phyloP scores from a whole-genome alignment of 64 coral and sea anemone species.

The Acropora yongei region DNA sequence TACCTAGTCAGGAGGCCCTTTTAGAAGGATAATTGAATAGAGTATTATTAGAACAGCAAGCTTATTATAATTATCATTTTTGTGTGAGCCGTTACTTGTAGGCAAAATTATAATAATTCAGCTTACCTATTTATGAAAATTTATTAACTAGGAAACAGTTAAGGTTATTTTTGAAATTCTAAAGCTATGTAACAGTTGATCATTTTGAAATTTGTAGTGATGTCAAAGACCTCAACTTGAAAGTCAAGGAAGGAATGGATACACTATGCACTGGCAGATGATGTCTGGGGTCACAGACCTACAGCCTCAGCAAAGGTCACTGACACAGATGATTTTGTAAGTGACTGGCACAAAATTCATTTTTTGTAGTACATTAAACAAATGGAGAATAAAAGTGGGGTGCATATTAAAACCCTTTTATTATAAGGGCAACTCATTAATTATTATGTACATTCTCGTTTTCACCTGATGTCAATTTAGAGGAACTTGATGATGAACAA shows the following conservation, averaged over 20 bases:
- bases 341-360: background rate
- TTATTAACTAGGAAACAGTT: background rate
- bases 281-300: too few relatives aligned
- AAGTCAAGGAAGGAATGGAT: too few relatives aligned
- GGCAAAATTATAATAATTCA: background rate
- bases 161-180: background rate
- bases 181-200: slow-evolving; percentile 4
- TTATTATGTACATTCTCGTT: too few relatives aligned
- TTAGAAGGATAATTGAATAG: background rate
- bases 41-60: background rate
- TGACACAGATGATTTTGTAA: background rate
- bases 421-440: background rate
- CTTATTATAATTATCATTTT: slow-evolving; percentile 1
- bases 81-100: background rate
- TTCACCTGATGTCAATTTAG: background rate
- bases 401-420: background rate
- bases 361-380: background rate
- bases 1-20: too few relatives aligned
- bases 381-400: background rate
- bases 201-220: slow-evolving; percentile 16
- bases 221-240: background rate
- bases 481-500: background rate
- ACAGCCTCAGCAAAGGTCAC: too few relatives aligned
- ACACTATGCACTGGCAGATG: too few relatives aligned
- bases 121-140: too few relatives aligned